These are phyloP conservation scores for Ochotona curzoniae DNA, from an alignment of 2,113 vertebrate species.

Conservation along the genomic window DNA sequence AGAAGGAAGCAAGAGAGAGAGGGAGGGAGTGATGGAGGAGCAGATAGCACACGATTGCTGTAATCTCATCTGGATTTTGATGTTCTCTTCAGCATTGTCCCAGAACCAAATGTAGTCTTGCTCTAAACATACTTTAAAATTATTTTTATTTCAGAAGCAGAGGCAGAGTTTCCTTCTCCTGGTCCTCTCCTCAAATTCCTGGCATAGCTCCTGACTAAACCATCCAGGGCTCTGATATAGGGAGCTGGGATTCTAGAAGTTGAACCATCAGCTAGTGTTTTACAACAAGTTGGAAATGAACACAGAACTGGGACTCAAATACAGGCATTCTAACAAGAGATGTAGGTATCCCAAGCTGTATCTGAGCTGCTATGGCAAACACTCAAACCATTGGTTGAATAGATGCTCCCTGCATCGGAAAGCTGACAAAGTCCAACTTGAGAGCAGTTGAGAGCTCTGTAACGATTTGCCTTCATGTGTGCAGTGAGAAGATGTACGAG, in stretches of 20 bases:
- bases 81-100: not conserved
- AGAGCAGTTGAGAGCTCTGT: not conserved
- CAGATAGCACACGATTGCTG: fast-evolving
- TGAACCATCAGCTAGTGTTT: too few relatives aligned
- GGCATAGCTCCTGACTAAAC: too few relatives aligned
- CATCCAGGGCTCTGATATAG: too few relatives aligned
- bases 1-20: not conserved
- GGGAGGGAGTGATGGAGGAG: not conserved
- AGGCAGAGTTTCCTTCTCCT: too few relatives aligned
- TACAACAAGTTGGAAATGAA: too few relatives aligned
- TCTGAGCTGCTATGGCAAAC: too few relatives aligned
- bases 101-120: not conserved
- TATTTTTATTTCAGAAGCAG: too few relatives aligned
- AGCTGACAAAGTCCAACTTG: not conserved
- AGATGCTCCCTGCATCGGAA: not conserved
- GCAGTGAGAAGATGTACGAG: not conserved
- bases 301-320: too few relatives aligned
- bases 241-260: too few relatives aligned
- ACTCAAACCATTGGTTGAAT: not conserved
- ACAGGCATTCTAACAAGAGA: too few relatives aligned
- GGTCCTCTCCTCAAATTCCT: too few relatives aligned
- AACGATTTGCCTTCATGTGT: not conserved
- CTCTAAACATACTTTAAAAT: not conserved
- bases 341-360: too few relatives aligned
- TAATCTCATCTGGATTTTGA: not conserved